Evolutionary conservation across 2,113 vertebrate species (phyloP).

Genomic region (Diadophis punctatus): DNA sequence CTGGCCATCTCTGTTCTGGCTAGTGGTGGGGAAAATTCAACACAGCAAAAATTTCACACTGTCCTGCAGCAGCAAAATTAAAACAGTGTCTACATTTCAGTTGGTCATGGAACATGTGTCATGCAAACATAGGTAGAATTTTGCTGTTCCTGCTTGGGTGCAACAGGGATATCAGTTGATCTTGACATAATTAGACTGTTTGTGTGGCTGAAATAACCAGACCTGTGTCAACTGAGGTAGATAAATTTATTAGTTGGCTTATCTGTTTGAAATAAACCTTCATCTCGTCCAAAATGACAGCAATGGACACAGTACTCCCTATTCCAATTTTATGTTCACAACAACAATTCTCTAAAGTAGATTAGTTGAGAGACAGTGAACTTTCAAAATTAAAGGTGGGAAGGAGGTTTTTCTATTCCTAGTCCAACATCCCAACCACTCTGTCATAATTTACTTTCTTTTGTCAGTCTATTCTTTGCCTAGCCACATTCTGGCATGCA

Average conservation of each 20-base stretch:
- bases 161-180: not conserved
- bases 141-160: not conserved
- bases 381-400: not conserved
- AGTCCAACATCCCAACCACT: not conserved
- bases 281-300: not conserved
- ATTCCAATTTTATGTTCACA: not conserved
- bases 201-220: not conserved
- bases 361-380: not conserved
- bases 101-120: not conserved
- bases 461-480: not conserved
- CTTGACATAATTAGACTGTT: not conserved
- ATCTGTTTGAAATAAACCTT: not conserved
- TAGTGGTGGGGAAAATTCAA: not conserved
- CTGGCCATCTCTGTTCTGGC: not conserved
- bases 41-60: not conserved
- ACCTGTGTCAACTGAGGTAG: not conserved
- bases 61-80: not conserved
- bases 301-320: not conserved
- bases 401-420: not conserved
- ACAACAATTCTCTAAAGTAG: not conserved
- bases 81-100: not conserved
- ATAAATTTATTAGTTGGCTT: not conserved
- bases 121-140: not conserved
- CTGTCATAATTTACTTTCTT: not conserved
- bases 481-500: not conserved